phyloP scores from a whole-genome alignment of 2,797 vertebrate species.

The Xerus rutilus region DNA sequence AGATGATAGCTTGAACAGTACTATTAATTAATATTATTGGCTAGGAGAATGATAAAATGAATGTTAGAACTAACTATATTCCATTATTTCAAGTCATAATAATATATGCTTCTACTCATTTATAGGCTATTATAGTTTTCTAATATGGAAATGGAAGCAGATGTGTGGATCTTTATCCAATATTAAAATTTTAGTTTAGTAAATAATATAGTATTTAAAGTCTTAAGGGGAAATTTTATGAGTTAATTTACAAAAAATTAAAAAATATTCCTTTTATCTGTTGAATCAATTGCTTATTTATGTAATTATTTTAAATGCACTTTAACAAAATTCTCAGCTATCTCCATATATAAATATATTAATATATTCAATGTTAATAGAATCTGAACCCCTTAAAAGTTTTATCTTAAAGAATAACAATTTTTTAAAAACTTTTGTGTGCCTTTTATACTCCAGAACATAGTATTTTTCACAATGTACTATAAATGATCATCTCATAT shows the following conservation, averaged over 20 bases:
- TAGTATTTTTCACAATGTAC: not conserved
- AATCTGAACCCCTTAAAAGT: not conserved
- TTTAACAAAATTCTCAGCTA: not conserved
- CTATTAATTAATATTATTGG: not conserved
- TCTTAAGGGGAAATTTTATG: not conserved
- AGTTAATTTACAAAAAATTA: not conserved
- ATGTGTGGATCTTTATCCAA: no score
- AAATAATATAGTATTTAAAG: slow-evolving; percentile 24
- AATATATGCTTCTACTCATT: not conserved
- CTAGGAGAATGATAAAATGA: not conserved
- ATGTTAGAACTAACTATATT: slow-evolving; percentile 44
- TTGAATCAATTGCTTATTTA: not conserved
- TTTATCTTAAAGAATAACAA: not conserved
- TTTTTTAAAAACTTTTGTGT: not conserved
- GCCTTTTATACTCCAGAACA: not conserved
- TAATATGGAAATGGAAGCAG: no score
- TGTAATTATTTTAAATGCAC: not conserved
- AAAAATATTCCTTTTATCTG: not conserved
- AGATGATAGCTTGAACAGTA: not conserved
- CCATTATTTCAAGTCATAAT: slow-evolving; percentile 63
- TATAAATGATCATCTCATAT: not conserved
- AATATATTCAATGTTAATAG: not conserved
- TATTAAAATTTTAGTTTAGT: not conserved
- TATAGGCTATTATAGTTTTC: not conserved
- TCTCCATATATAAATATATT: not conserved